These are phyloP conservation scores for Ahaetulla prasina DNA, from an alignment of 2,113 vertebrate species.

Conservation along the genomic window DNA sequence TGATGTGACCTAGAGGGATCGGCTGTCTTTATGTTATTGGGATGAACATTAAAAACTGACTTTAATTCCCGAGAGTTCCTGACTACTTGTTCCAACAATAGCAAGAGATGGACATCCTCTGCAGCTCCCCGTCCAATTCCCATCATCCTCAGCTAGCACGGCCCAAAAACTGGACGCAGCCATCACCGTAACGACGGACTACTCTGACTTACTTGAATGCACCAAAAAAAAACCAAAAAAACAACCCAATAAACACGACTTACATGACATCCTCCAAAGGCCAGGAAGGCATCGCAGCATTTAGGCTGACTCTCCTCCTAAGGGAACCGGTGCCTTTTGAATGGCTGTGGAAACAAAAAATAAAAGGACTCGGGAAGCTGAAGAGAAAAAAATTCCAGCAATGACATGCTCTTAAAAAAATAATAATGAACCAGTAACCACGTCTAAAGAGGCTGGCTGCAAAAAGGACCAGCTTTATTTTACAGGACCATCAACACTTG, in stretches of 20 bases:
- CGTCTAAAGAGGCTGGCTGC: background rate
- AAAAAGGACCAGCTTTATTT: background rate
- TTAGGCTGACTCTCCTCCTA: slow-evolving; percentile 21
- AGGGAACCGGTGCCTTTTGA: slow-evolving; percentile 35
- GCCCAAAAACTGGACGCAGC: background rate
- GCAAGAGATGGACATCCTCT: background rate
- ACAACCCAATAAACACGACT: slow-evolving; percentile 22
- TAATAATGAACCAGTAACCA: background rate
- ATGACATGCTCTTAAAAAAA: background rate
- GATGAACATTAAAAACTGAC: background rate
- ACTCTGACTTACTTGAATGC: background rate
- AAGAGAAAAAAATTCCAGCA: background rate
- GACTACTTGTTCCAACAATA: background rate
- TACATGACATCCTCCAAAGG: slow-evolving; percentile 30
- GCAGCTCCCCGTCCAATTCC: background rate
- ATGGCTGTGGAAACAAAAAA: slow-evolving; percentile 40
- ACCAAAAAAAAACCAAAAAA: too few species aligned
- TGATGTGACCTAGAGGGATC: background rate
- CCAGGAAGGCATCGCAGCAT: slow-evolving; percentile 47
- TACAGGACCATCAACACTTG: background rate
- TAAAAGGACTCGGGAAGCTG: background rate
- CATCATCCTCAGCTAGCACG: background rate
- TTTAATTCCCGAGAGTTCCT: background rate
- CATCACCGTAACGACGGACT: background rate
- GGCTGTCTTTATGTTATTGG: background rate